A percentile compares a stretch with the other conserved stretches of the same genome.
Conservation (phyloP, 2,113 vertebrate species). For the Alligator sinensis region DNA sequence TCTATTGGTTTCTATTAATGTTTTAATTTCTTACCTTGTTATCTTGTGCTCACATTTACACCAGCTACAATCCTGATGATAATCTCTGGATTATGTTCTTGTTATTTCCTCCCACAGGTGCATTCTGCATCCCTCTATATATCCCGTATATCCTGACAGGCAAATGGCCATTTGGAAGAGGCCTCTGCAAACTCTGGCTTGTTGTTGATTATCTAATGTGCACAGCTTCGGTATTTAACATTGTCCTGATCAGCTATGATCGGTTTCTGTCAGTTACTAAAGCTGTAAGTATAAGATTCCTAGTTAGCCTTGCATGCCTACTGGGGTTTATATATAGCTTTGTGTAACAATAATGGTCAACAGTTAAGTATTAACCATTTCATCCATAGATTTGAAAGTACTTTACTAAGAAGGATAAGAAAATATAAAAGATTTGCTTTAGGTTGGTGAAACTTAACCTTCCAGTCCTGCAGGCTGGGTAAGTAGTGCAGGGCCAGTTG, state of each 20-base stretch:
- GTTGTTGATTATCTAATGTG: constrained; percentile 88
- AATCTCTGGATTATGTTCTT: rapidly evolving
- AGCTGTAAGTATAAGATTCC: constrained; percentile 84
- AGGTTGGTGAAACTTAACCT: neutral
- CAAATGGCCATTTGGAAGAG: constrained; percentile 81
- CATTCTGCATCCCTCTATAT: constrained; percentile 88
- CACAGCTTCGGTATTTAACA: constrained; percentile 89
- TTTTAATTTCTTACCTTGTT: neutral
- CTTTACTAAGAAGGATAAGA: neutral
- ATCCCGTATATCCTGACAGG: constrained; percentile 85
- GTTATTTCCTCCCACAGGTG: constrained; percentile 74
- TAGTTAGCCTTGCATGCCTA: neutral
- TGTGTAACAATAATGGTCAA: neutral
- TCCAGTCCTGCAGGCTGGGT: too few relatives aligned
- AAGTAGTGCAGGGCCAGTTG: too few relatives aligned
- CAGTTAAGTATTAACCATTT: neutral
- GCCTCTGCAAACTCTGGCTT: constrained; percentile 88
- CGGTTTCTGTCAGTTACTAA: constrained; percentile 91
- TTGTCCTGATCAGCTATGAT: constrained; percentile 93
- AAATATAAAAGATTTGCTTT: neutral
- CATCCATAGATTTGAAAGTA: neutral
- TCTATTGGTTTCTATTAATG: neutral
- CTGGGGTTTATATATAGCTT: neutral
- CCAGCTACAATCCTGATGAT: neutral
- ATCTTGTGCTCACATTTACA: neutral